Conservation (phyloP, 2,113 vertebrate species). For the Fukomys damarensis region DNA sequence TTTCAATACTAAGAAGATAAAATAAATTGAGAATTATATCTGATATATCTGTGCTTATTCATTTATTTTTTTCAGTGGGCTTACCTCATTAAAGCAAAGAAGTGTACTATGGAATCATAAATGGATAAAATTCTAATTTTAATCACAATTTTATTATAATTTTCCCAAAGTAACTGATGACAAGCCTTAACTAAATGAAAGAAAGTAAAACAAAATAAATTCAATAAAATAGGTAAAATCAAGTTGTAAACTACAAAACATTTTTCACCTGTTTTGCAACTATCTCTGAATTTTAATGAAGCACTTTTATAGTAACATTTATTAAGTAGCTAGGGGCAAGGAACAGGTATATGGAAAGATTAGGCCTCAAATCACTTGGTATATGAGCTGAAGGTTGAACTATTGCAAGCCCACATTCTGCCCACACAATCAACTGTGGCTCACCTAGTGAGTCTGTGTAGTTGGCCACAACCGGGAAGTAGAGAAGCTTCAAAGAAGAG, state of each 20-base stretch:
- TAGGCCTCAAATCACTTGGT: neutral
- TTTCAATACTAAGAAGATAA: conserved; percentile 13
- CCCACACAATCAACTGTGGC: neutral
- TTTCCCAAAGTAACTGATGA: neutral
- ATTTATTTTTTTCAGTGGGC: neutral
- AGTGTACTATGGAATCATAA: neutral
- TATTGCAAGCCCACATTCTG: neutral
- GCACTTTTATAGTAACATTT: neutral
- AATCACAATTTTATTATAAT: neutral
- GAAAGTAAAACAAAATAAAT: neutral
- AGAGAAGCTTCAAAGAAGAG: neutral
- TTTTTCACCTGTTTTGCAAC: neutral
- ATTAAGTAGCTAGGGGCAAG: neutral
- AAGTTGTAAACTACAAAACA: neutral
- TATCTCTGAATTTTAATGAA: neutral
- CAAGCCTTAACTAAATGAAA: neutral
- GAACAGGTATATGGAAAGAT: neutral
- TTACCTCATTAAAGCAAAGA: neutral
- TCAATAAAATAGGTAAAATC: neutral
- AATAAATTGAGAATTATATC: neutral
- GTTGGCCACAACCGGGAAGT: neutral
- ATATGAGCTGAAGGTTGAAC: neutral
- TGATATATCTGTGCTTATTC: neutral
- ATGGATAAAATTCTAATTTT: neutral
- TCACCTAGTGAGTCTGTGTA: neutral